Base-by-base conservation (phyloP, 2,113 vertebrate genomes). In the Chascanopsetta lugubris region DNA sequence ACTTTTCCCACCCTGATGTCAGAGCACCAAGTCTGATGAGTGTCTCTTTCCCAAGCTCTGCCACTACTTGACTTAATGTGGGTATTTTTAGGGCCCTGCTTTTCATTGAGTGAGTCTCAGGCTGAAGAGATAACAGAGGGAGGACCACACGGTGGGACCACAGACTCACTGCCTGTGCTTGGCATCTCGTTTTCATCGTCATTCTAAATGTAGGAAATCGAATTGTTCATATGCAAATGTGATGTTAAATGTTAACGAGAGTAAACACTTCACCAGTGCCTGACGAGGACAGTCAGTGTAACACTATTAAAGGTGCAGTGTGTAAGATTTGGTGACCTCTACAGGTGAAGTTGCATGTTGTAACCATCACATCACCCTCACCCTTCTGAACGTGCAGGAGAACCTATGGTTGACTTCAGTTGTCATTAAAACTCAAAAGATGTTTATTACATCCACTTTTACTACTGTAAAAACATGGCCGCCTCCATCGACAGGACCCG, bases 21-120 rank as follows among this genome's bases (percentile, higher is more conserved):
- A 18, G 60, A 57, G 61, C 25, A 38, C 18, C 26, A 22, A 50
- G 29, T 64, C 64, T 56, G 69, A 78, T 59, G 29, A 62, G 50
- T 30, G 61, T n/a, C 56, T 64, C 55, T 58, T 60, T 57, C 67
- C 60, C 46, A 69, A 60, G 54, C 12, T 54, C 55, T 62, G 43
- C 21, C 61, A 45, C 72, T 38, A 24, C 69, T 67, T 61, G 10
- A 63, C n/a, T 29, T 59, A 42, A 72, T 20, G 1, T 53, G 42
- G 48, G 46, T 82, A 82, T 87, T 79, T 87, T 72, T 73, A 78
- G 79, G 25, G 12, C 12, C 17, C 30, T 42, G 55, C 61, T 63
- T 72, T 65, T 72, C 51, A 80, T 78, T 57, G 18, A 63, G 65
- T 1, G 30, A 10, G 63, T 84, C 64, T 73, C 64, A 80, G 63